Conservation (phyloP, 1,140 invertebrate species). For the Zaprionus nigranus region DNA sequence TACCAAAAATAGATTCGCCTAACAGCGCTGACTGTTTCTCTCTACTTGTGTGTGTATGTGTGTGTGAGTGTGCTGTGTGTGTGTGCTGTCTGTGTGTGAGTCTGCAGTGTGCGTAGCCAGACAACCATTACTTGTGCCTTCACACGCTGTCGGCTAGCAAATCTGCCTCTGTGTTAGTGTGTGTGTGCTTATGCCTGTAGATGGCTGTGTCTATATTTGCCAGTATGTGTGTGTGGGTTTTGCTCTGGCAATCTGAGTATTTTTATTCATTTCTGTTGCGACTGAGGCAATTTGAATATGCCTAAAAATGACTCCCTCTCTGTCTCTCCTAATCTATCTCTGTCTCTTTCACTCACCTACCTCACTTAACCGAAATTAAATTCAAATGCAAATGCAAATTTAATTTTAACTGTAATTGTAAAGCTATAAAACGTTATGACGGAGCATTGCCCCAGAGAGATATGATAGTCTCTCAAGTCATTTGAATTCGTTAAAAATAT, state of each 20-base stretch:
- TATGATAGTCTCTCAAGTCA: not conserved
- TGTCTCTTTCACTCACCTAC: not conserved
- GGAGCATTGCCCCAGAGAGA: constrained; percentile 1
- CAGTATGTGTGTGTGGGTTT: not conserved
- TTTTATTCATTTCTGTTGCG: constrained; percentile 1
- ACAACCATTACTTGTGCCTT: constrained; percentile 21
- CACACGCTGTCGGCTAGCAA: constrained; percentile 6
- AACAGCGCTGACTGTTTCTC: not conserved
- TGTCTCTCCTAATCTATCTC: not conserved
- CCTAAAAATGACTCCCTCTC: not conserved
- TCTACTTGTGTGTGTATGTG: not conserved
- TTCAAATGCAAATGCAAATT: constrained; percentile 12
- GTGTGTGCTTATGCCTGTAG: not conserved
- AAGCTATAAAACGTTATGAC: constrained; percentile 4
- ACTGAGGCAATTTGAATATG: constrained; percentile 2
- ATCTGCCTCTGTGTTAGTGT: not conserved
- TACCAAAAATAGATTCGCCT: constrained; percentile 46
- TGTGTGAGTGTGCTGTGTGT: not conserved
- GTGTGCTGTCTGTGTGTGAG: not conserved
- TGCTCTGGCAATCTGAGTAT: not conserved
- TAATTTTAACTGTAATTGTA: constrained; percentile 5
- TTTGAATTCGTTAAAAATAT: constrained; percentile 1
- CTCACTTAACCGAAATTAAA: constrained; percentile 8
- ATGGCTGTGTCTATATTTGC: not conserved
- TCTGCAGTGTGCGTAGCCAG: constrained; percentile 6